phyloP scores from a whole-genome alignment of 2,888 invertebrate genomes.

The Polydrusus pterygomalis region DNA sequence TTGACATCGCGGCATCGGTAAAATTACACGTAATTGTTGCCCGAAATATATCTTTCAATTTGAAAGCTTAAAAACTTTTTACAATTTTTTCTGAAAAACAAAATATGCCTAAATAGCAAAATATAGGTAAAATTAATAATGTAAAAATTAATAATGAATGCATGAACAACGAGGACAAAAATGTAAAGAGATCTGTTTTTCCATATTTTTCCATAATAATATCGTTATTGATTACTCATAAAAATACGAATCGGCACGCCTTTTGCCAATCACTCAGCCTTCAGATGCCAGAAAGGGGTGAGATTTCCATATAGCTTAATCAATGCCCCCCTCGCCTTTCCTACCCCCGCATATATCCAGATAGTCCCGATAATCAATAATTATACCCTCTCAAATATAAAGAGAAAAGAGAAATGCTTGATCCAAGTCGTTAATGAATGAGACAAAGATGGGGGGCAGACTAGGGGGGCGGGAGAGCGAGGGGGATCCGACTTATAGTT shows the following conservation, averaged over 20 bases:
- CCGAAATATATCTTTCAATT: no score
- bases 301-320: conserved; percentile 77
- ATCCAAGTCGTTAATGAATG: conserved; percentile 65
- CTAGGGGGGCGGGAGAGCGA: conserved; percentile 21
- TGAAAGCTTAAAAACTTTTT: no score
- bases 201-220: neutral
- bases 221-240: conserved; percentile 31
- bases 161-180: no score
- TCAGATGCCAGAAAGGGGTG: conserved; percentile 71
- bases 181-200: neutral
- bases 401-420: conserved; percentile 72
- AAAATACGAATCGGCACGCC: conserved; percentile 50
- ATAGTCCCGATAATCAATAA: conserved; percentile 77
- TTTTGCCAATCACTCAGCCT: conserved; percentile 70
- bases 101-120: no score
- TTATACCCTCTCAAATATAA: conserved; percentile 78
- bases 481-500: conserved; percentile 24
- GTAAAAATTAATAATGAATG: no score
- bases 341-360: conserved; percentile 69
- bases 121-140: no score
- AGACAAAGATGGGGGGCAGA: conserved; percentile 61
- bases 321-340: conserved; percentile 72
- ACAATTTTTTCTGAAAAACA: no score
- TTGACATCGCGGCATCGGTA: no score
- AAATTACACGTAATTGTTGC: no score